Percentiles rank a stretch among this genome's conserved stretches.
Conservation (phyloP, 2,888 invertebrate genomes). For the Meliscaeva auricollis region DNA sequence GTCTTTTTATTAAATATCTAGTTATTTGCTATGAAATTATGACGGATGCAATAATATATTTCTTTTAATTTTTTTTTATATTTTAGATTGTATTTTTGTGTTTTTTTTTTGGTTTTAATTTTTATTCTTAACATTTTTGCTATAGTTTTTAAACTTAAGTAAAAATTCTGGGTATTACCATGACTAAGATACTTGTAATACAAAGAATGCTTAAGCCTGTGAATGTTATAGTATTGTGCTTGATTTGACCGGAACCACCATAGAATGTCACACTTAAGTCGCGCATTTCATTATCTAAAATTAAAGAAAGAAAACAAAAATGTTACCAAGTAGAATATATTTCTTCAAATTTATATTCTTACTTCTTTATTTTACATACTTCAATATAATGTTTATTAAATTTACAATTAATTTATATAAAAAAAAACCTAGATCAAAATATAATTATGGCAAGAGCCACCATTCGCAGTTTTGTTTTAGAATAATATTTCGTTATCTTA, state of each 20-base stretch:
- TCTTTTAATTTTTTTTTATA: slow-evolving; percentile 21
- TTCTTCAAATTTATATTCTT: too few relatives aligned
- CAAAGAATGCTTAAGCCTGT: slow-evolving; percentile 34
- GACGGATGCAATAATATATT: slow-evolving; percentile 59
- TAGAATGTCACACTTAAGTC: slow-evolving; percentile 84
- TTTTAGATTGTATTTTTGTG: slow-evolving; percentile 33
- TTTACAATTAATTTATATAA: too few relatives aligned
- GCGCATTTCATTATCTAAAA: slow-evolving; percentile 84
- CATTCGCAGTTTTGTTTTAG: too few relatives aligned
- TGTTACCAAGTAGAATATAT: neutral
- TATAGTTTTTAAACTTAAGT: slow-evolving; percentile 39
- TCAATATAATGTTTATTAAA: too few relatives aligned
- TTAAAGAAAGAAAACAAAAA: too few relatives aligned
- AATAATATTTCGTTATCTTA: too few relatives aligned
- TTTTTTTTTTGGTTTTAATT: slow-evolving; percentile 34
- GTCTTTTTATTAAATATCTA: slow-evolving; percentile 50
- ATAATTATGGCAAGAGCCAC: too few relatives aligned
- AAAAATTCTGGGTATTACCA: slow-evolving; percentile 40
- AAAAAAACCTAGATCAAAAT: too few relatives aligned
- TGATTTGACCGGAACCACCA: slow-evolving; percentile 79
- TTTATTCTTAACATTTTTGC: slow-evolving; percentile 8
- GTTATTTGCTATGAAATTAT: slow-evolving; percentile 35
- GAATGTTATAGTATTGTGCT: slow-evolving; percentile 34
- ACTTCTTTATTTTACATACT: too few relatives aligned
- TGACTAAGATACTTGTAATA: slow-evolving; percentile 42